phyloP scores from a whole-genome alignment of 2,888 invertebrate species.

The Caenorhabditis doughertyi region DNA sequence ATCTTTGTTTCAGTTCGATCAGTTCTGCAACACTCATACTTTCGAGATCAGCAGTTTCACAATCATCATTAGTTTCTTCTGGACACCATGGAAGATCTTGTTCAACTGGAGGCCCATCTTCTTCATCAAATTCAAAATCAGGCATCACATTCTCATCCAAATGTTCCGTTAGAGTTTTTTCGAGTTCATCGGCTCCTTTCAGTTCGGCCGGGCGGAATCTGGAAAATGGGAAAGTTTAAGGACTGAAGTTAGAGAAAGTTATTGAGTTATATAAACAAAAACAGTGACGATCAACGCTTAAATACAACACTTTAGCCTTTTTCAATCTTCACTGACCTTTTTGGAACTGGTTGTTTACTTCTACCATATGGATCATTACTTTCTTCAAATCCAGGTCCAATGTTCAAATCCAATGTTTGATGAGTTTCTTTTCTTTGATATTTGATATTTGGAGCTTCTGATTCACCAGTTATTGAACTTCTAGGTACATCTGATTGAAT shows the following conservation, averaged over 20 bases:
- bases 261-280: no score
- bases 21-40: slow-evolving; percentile 14
- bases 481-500: slow-evolving; percentile 24
- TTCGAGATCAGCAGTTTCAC: slow-evolving; percentile 34
- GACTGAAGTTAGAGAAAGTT: not conserved
- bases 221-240: not conserved
- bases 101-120: slow-evolving; percentile 14
- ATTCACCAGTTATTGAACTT: not conserved
- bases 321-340: slow-evolving; percentile 5
- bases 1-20: slow-evolving; percentile 26
- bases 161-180: slow-evolving; percentile 31
- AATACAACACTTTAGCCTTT: no score
- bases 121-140: slow-evolving; percentile 50
- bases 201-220: slow-evolving; percentile 47
- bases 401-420: slow-evolving; percentile 44
- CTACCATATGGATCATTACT: slow-evolving; percentile 52
- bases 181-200: slow-evolving; percentile 49
- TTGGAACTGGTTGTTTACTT: slow-evolving; percentile 34
- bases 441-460: slow-evolving; percentile 15
- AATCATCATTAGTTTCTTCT: slow-evolving; percentile 37
- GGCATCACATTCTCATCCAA: slow-evolving; percentile 49
- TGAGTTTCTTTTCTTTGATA: slow-evolving; percentile 35
- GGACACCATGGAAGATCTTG: slow-evolving; percentile 57
- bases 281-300: no score
- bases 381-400: slow-evolving; percentile 57